Percentiles rank a stretch among this genome's conserved stretches.
phyloP scores from a whole-genome alignment of 2,888 invertebrate genomes.

The Diplolepis rosae region DNA sequence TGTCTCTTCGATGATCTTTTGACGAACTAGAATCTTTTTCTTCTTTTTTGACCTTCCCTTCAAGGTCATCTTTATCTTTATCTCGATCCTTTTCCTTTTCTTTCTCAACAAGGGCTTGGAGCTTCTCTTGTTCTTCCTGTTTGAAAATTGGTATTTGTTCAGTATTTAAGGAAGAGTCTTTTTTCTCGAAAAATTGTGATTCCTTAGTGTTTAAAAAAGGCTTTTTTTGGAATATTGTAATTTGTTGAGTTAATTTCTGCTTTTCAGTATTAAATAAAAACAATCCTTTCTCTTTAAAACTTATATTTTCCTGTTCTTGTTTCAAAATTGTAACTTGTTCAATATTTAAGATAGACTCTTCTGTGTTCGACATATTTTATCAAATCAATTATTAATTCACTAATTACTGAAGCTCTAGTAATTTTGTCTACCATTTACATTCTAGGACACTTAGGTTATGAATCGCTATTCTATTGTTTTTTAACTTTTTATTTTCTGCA shows the following conservation, averaged over 20 bases:
- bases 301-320: background rate
- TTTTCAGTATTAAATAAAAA: too few species aligned
- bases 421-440: too few species aligned
- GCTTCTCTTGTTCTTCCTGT: slow-evolving; percentile 86
- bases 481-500: slow-evolving; percentile 32
- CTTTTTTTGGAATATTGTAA: background rate
- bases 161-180: background rate
- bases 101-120: slow-evolving; percentile 77
- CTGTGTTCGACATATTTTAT: background rate
- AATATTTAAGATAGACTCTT: background rate
- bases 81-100: slow-evolving; percentile 75
- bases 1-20: slow-evolving; percentile 71
- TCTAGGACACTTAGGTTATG: background rate
- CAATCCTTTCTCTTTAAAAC: background rate
- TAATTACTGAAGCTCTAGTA: too few species aligned
- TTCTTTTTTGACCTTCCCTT: slow-evolving; percentile 67
- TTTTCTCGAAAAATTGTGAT: background rate
- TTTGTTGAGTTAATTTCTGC: too few species aligned
- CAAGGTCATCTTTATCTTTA: slow-evolving; percentile 70
- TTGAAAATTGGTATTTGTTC: slow-evolving; percentile 38
- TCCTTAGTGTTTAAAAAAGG: background rate
- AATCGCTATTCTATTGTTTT: slow-evolving; percentile 34
- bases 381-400: background rate
- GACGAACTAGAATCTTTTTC: slow-evolving; percentile 69
- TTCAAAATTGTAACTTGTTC: background rate